These are phyloP conservation scores for Drosophila mayaguana DNA, from an alignment of 2,888 invertebrate genomes.

Conservation along the genomic window DNA sequence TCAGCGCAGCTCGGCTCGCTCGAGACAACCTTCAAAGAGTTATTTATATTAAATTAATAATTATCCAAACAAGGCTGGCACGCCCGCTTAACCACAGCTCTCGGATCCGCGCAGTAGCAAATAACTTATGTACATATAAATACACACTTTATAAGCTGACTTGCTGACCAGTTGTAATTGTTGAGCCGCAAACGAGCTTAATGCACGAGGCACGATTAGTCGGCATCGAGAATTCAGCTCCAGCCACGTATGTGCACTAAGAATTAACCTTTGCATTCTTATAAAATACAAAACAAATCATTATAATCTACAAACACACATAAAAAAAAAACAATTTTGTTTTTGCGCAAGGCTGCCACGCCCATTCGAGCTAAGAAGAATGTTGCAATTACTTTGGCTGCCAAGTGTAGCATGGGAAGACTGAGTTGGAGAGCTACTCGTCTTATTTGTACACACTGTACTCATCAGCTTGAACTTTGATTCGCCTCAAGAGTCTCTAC, in stretches of 20 bases:
- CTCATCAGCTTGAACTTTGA: constrained; percentile 5
- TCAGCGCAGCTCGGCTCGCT: background rate
- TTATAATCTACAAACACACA: constrained; percentile 2
- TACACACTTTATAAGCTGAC: constrained; percentile 16
- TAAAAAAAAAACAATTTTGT: background rate
- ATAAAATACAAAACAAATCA: background rate
- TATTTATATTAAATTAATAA: constrained; percentile 18
- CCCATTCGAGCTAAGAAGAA: constrained; percentile 28
- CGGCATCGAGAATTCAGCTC: constrained; percentile 18
- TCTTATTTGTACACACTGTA: background rate
- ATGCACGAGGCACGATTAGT: constrained; percentile 12
- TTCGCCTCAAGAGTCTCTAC: background rate
- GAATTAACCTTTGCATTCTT: constrained; percentile 37
- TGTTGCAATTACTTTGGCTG: background rate
- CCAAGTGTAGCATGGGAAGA: background rate
- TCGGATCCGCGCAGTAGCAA: constrained; percentile 5
- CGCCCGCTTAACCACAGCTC: constrained; percentile 26
- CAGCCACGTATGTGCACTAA: background rate
- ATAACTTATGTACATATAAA: constrained; percentile 24
- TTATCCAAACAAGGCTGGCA: constrained; percentile 30
- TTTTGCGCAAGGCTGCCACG: constrained; percentile 11
- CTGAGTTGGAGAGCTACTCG: background rate
- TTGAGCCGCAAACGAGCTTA: constrained; percentile 6
- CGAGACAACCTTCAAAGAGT: constrained; percentile 7
- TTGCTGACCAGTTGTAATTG: constrained; percentile 16